Percentiles rank a stretch among this genome's conserved stretches.
These are phyloP conservation scores for Drosophila mayaguana DNA, from an alignment of 2,888 invertebrate species.

Conservation along the genomic window DNA sequence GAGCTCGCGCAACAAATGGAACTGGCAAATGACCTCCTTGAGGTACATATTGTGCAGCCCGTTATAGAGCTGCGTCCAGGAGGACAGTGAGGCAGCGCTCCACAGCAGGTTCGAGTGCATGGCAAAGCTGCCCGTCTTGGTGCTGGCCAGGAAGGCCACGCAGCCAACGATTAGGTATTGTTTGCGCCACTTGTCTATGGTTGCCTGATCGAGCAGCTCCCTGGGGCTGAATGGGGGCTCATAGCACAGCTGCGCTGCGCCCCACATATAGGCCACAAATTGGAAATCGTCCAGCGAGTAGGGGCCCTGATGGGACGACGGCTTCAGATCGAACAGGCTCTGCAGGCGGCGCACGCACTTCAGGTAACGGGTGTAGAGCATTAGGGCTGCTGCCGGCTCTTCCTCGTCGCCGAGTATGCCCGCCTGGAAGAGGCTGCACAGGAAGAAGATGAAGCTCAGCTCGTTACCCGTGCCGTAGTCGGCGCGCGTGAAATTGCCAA, in stretches of 20 bases:
- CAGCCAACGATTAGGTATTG: constrained; percentile 96
- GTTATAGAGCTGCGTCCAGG: constrained; percentile 97
- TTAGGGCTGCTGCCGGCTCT: constrained; percentile 90
- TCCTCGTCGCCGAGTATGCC: constrained; percentile 91
- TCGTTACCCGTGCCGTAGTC: constrained; percentile 99
- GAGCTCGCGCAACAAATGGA: constrained; percentile 96
- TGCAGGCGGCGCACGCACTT: constrained; percentile 93
- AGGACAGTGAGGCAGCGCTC: constrained; percentile 97
- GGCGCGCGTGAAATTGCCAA: constrained; percentile 97
- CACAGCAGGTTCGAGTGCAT: constrained; percentile 99
- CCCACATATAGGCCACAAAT: constrained; percentile 99
- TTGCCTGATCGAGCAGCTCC: constrained; percentile 92
- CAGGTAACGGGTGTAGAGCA: constrained; percentile 89
- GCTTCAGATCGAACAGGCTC: constrained; percentile 96
- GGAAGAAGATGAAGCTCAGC: constrained; percentile 96
- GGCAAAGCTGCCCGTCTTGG: constrained; percentile 97
- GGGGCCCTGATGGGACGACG: constrained; percentile 99
- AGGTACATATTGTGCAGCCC: constrained; percentile 99
- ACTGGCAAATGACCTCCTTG: constrained; percentile 96
- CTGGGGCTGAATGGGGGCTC: constrained; percentile 92
- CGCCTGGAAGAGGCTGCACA: constrained; percentile 96
- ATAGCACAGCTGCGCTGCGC: constrained; percentile 96
- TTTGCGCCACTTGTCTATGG: constrained; percentile 87
- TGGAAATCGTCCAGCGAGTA: constrained; percentile 99
- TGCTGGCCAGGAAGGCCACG: constrained; percentile 94